Evolutionary conservation across 2,888 invertebrate species (phyloP), one percentile per base, ranked within the genome.

Genomic region (Tetanocera ferruginea): DNA sequence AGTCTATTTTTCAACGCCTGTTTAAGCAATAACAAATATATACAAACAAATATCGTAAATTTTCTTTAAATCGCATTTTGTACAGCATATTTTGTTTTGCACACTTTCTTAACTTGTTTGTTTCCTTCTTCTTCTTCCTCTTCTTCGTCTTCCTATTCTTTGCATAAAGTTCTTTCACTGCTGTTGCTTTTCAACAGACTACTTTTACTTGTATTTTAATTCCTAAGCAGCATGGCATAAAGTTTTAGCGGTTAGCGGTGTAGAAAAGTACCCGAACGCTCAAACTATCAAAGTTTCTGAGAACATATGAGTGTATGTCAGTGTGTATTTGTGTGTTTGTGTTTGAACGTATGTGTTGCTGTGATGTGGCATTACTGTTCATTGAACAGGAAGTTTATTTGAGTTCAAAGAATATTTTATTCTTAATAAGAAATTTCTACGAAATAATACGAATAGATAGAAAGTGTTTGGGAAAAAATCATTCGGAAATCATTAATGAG

Each of bases 11-110:
- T 19, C 28, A 19, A 34, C 31, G 28, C 25, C 23, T 28, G 25
- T 34, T 60, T 43, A 11, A 57, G 43, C 17, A 25, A 57, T 19
- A 72, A 14, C 31, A 37, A 52, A 31, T 28, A 34, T 19, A 55
- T 17, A 11, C 76, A 76, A 77, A 82, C 80, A 79, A 81, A 76
- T 67, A 71, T 70, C 81, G 77, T 80, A 82, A 81, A 81, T 82
- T 81, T 76, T 79, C 79, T 78, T 79, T 80, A 80, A 82, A 81
- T 81, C 79, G 79, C 67, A 78, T 81, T 77, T 76, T 62, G 64
- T 31, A 66, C 37, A 34, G 31, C 70, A 79, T 55, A 19, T 57
- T 72, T 72, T 72, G 37, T 23, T 55, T 28, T 19, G 37, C 4
- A 6, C 62, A 28, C 1, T 14, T 17, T 43, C 43, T 23, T 25